phyloP scores from a whole-genome alignment of 2,888 invertebrate species.

The Acleris laterana region DNA sequence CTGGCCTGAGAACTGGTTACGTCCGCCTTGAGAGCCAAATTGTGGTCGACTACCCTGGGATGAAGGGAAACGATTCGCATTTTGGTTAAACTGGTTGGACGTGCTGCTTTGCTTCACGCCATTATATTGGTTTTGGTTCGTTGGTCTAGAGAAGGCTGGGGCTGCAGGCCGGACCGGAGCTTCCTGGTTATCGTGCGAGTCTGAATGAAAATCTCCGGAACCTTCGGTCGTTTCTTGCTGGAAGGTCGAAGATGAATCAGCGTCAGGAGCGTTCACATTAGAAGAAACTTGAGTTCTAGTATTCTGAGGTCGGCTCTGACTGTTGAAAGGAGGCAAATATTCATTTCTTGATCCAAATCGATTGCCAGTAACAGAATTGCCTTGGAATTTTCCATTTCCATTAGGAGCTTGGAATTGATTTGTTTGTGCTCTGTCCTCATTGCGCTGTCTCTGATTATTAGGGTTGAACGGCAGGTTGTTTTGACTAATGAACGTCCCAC shows the following conservation, averaged over 20 bases:
- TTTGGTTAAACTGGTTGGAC: slow-evolving; percentile 25
- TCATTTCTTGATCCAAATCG: slow-evolving; percentile 49
- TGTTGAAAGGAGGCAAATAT: slow-evolving; percentile 51
- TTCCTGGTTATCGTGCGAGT: slow-evolving; percentile 18
- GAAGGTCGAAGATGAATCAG: slow-evolving; percentile 37
- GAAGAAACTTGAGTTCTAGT: slow-evolving; percentile 13
- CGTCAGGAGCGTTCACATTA: slow-evolving; percentile 31
- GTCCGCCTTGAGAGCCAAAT: slow-evolving; percentile 14
- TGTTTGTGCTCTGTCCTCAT: slow-evolving; percentile 24
- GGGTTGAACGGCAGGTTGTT: slow-evolving; percentile 45
- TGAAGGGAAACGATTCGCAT: slow-evolving; percentile 11
- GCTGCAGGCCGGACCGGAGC: slow-evolving; percentile 27
- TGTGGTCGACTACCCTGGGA: slow-evolving; percentile 20
- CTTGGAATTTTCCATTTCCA: slow-evolving; percentile 39
- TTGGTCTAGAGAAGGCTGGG: slow-evolving; percentile 35
- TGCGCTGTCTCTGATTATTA: slow-evolving; percentile 39
- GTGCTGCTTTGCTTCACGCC: slow-evolving; percentile 36
- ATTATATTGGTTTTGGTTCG: slow-evolving; percentile 35
- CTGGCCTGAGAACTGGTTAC: slow-evolving; percentile 39
- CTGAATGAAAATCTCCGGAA: slow-evolving; percentile 34
- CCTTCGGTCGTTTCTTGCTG: slow-evolving; percentile 34
- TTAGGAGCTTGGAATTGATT: slow-evolving; percentile 37
- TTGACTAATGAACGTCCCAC: slow-evolving; percentile 61
- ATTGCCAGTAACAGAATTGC: slow-evolving; percentile 36
- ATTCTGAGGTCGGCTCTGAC: slow-evolving; percentile 38